Conservation (phyloP, 2,888 invertebrate species). For the Agrotis exclamationis region DNA sequence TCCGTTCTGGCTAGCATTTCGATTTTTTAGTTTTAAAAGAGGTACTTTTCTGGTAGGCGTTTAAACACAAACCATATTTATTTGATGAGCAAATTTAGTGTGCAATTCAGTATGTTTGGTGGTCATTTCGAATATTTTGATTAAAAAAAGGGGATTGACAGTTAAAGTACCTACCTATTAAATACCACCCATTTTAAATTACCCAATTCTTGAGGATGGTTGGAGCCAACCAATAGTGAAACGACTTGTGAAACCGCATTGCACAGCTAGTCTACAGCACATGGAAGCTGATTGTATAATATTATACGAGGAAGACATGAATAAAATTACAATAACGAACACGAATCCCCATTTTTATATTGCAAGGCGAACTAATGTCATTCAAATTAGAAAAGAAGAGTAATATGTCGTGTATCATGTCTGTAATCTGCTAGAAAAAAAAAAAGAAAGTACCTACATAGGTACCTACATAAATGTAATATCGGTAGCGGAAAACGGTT, state of each 20-base stretch:
- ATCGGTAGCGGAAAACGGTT: not conserved
- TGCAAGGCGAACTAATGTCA: slow-evolving; percentile 51
- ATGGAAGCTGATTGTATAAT: slow-evolving; percentile 57
- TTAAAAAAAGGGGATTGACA: too few relatives aligned
- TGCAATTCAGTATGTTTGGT: too few relatives aligned
- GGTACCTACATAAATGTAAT: not conserved
- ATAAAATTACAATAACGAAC: slow-evolving; percentile 57
- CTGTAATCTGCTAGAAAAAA: slow-evolving; percentile 16
- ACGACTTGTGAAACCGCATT: too few relatives aligned
- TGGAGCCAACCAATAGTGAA: not conserved
- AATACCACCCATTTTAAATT: too few relatives aligned
- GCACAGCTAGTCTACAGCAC: slow-evolving; percentile 9
- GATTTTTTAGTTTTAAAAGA: too few relatives aligned
- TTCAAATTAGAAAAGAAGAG: slow-evolving; percentile 51
- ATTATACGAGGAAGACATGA: slow-evolving; percentile 55
- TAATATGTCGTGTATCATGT: slow-evolving; percentile 19
- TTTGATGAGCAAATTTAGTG: too few relatives aligned
- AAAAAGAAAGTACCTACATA: too few relatives aligned
- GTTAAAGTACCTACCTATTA: too few relatives aligned
- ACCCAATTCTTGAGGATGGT: not conserved
- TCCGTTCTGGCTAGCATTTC: too few relatives aligned
- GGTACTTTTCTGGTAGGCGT: too few relatives aligned
- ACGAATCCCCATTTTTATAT: slow-evolving; percentile 62
- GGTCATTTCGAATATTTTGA: too few relatives aligned
- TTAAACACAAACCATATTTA: too few relatives aligned